Evolutionary conservation across 2,888 invertebrate genomes (phyloP).

Genomic region (Tachina lurida): DNA sequence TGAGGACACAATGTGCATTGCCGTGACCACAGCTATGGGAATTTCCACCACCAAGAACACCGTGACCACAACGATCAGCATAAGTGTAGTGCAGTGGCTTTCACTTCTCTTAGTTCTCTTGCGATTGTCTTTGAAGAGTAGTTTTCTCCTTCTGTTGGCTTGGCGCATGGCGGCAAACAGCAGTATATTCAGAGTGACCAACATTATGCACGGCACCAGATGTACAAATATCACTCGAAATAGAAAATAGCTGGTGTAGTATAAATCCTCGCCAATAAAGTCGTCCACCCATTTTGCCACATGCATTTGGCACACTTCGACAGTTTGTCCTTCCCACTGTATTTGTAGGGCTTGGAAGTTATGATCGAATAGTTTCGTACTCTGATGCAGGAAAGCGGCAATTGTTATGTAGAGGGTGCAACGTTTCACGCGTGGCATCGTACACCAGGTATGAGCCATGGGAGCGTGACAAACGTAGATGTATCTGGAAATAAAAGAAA

Average conservation of each 20-base stretch:
- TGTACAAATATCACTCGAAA: slow-evolving; percentile 97
- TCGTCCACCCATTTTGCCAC: slow-evolving; percentile 89
- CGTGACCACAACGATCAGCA: slow-evolving; percentile 93
- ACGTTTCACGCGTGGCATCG: slow-evolving; percentile 88
- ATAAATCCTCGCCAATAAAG: slow-evolving; percentile 88
- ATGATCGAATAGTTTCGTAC: slow-evolving; percentile 91
- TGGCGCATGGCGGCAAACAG: slow-evolving; percentile 93
- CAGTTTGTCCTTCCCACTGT: slow-evolving; percentile 87
- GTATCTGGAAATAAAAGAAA: slow-evolving; percentile 84
- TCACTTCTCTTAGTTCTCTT: slow-evolving; percentile 89
- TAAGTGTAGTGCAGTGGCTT: slow-evolving; percentile 92
- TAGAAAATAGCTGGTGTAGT: slow-evolving; percentile 91
- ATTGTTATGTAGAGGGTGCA: slow-evolving; percentile 91
- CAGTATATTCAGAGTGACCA: slow-evolving; percentile 94
- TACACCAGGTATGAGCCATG: slow-evolving; percentile 91
- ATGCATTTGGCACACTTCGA: slow-evolving; percentile 87
- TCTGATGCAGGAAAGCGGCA: slow-evolving; percentile 91
- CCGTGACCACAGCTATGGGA: slow-evolving; percentile 91
- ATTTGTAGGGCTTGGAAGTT: slow-evolving; percentile 86
- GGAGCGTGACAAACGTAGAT: slow-evolving; percentile 97
- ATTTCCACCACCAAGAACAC: slow-evolving; percentile 93
- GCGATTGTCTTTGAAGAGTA: slow-evolving; percentile 90
- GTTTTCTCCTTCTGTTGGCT: slow-evolving; percentile 90
- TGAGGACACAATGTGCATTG: slow-evolving; percentile 92
- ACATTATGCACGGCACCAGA: slow-evolving; percentile 92